A percentile compares a stretch with the other conserved stretches of the same genome.
Evolutionary conservation across 30 jellyfish, hydroid and myxozoan genomes (phyloP).

Genomic region (Hydractinia symbiolongicarpus): DNA sequence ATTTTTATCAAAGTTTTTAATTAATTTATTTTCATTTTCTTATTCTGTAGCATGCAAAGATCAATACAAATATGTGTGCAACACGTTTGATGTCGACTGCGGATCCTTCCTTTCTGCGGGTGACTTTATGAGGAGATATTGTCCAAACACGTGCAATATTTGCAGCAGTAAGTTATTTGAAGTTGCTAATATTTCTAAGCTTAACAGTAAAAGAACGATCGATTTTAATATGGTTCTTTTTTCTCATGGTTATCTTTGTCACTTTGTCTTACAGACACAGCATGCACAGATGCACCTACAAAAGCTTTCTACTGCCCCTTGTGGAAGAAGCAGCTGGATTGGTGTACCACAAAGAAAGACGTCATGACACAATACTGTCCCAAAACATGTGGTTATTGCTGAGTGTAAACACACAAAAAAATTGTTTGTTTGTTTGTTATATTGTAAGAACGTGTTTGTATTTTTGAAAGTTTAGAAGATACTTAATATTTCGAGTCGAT

Average conservation of each 20-base stretch:
- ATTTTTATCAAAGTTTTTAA: background rate
- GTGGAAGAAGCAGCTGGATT: conserved; percentile 18
- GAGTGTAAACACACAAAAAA: background rate
- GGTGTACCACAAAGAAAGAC: conserved; percentile 20
- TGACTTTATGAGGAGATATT: conserved; percentile 47
- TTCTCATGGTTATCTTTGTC: too few relatives aligned
- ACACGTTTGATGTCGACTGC: conserved; percentile 49
- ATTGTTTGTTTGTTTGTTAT: too few relatives aligned
- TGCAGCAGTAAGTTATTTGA: conserved; percentile 43
- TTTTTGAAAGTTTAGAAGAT: too few relatives aligned
- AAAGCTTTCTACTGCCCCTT: conserved; percentile 18
- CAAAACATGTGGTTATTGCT: conserved; percentile 26
- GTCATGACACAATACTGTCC: conserved; percentile 31
- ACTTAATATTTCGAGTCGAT: too few relatives aligned
- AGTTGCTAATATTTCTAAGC: background rate
- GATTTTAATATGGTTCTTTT: too few relatives aligned
- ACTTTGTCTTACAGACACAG: conserved; percentile 1
- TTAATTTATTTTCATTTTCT: background rate
- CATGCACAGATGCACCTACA: conserved; percentile 4
- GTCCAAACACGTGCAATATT: conserved; percentile 56
- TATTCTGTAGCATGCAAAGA: conserved; percentile 53
- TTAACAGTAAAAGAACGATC: too few relatives aligned
- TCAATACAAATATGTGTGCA: conserved; percentile 37
- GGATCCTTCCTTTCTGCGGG: conserved; percentile 36
- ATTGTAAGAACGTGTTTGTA: too few relatives aligned